These are phyloP conservation scores for Chrysodeixis includens DNA, from an alignment of 2,888 invertebrate genomes.

Conservation along the genomic window DNA sequence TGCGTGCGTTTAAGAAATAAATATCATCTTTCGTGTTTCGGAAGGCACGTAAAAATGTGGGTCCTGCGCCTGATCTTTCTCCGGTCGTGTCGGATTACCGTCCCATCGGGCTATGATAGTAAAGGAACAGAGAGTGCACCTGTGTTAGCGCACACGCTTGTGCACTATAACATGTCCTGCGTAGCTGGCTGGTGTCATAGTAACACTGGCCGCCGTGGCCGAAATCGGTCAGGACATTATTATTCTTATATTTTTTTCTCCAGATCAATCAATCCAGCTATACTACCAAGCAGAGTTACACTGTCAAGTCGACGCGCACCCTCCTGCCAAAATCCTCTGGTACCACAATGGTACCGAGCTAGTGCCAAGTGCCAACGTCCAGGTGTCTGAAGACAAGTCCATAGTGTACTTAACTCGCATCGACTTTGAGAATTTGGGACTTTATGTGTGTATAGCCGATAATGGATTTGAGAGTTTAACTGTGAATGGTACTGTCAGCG, in stretches of 20 bases:
- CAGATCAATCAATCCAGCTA: conserved; percentile 74
- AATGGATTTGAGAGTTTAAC: conserved; percentile 80
- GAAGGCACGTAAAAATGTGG: too few species aligned
- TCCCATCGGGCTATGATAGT: too few species aligned
- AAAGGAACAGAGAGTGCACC: too few species aligned
- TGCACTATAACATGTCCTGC: too few species aligned
- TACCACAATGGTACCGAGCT: conserved; percentile 75
- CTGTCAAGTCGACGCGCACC: conserved; percentile 71
- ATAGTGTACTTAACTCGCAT: conserved; percentile 70
- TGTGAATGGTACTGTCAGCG: conserved; percentile 69
- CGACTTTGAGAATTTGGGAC: conserved; percentile 78
- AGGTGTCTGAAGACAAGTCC: conserved; percentile 63
- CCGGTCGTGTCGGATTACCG: too few species aligned
- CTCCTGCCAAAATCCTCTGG: conserved; percentile 69
- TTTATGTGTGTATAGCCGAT: conserved; percentile 86
- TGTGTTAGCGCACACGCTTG: too few species aligned
- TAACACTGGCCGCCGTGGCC: too few species aligned
- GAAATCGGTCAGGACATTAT: too few species aligned
- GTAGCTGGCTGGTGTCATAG: too few species aligned
- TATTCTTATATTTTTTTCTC: conserved; percentile 30
- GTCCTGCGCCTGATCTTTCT: too few species aligned
- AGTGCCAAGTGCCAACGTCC: conserved; percentile 51
- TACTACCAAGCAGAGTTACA: conserved; percentile 70
- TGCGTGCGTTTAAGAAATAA: too few species aligned
- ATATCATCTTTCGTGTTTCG: too few species aligned